Evolutionary conservation across 1,140 invertebrate genomes (phyloP).

Genomic region (Tetramorium parvispinum): DNA sequence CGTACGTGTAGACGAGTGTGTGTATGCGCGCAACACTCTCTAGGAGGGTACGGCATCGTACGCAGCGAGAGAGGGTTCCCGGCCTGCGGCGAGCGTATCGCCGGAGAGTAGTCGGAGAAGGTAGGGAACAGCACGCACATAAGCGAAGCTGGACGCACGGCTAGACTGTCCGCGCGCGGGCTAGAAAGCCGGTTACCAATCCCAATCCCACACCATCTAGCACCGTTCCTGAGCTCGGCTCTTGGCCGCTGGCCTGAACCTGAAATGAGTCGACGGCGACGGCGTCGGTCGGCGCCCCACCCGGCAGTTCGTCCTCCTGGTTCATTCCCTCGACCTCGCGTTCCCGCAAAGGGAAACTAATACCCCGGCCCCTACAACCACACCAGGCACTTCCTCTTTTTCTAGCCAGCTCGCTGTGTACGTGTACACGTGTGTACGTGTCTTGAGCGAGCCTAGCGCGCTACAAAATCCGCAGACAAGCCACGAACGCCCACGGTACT

Average conservation of each 20-base stretch:
- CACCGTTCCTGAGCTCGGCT: conserved; percentile 74
- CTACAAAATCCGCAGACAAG: conserved; percentile 72
- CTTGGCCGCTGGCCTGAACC: conserved; percentile 72
- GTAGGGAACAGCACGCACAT: conserved; percentile 30
- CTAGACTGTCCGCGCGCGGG: conserved; percentile 60
- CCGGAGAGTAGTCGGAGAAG: conserved; percentile 73
- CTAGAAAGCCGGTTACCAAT: conserved; percentile 82
- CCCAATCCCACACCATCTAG: conserved; percentile 74
- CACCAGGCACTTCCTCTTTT: conserved; percentile 69
- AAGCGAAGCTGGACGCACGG: conserved; percentile 22
- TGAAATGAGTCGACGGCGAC: conserved; percentile 70
- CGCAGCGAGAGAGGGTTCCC: conserved; percentile 70
- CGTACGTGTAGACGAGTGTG: neutral
- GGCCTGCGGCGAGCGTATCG: conserved; percentile 76
- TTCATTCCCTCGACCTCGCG: conserved; percentile 63
- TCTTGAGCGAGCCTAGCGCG: conserved; percentile 35
- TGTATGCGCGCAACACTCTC: neutral
- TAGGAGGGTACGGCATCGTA: conserved; percentile 61
- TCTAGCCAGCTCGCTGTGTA: conserved; percentile 45
- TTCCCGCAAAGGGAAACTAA: conserved; percentile 74
- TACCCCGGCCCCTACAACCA: conserved; percentile 63
- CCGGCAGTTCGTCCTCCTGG: conserved; percentile 61
- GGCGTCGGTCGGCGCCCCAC: conserved; percentile 57
- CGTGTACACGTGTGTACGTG: neutral
- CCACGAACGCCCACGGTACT: conserved; percentile 68